A percentile compares a stretch with the other conserved stretches of the same genome.
These are phyloP conservation scores for Drosophila equinoxialis DNA, from an alignment of 1,140 invertebrate genomes.

Conservation along the genomic window DNA sequence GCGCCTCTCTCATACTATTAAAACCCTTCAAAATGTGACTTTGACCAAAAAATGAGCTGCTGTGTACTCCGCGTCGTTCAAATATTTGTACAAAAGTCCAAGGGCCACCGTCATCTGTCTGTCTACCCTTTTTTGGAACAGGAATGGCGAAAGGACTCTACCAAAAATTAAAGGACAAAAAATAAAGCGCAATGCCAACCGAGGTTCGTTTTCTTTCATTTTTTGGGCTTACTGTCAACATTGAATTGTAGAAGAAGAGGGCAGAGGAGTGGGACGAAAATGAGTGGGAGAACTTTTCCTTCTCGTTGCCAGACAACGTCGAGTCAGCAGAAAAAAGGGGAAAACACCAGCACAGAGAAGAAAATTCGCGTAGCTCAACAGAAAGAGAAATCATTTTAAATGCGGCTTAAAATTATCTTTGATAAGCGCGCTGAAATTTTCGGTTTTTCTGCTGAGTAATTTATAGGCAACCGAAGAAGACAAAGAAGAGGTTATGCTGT, in stretches of 20 bases:
- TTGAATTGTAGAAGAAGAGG: neutral
- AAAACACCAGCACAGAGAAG: constrained; percentile 10
- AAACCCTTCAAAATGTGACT: constrained; percentile 2
- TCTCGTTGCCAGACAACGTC: constrained; percentile 55
- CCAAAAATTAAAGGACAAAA: constrained; percentile 37
- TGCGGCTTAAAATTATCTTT: constrained; percentile 66
- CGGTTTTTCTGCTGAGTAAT: constrained; percentile 49
- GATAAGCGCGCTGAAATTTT: constrained; percentile 65
- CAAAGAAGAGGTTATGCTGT: neutral
- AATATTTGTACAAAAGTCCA: constrained; percentile 61
- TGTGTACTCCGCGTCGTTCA: constrained; percentile 35
- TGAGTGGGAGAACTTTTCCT: neutral
- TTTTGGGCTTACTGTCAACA: constrained; percentile 56
- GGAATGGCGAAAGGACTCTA: constrained; percentile 7
- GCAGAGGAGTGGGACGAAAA: neutral
- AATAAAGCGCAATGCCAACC: neutral
- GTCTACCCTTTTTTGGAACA: constrained; percentile 16
- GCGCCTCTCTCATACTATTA: neutral
- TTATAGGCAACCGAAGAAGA: constrained; percentile 14
- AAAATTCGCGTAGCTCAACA: constrained; percentile 37
- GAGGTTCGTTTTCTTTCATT: constrained; percentile 25
- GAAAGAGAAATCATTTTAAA: constrained; percentile 63
- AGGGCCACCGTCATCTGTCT: constrained; percentile 11
- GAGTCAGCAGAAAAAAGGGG: constrained; percentile 47
- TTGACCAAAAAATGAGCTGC: constrained; percentile 20